A percentile compares a stretch with the other conserved stretches of the same genome.
Conservation (phyloP, 2,797 vertebrate genomes). For the Taeniopygia guttata region DNA sequence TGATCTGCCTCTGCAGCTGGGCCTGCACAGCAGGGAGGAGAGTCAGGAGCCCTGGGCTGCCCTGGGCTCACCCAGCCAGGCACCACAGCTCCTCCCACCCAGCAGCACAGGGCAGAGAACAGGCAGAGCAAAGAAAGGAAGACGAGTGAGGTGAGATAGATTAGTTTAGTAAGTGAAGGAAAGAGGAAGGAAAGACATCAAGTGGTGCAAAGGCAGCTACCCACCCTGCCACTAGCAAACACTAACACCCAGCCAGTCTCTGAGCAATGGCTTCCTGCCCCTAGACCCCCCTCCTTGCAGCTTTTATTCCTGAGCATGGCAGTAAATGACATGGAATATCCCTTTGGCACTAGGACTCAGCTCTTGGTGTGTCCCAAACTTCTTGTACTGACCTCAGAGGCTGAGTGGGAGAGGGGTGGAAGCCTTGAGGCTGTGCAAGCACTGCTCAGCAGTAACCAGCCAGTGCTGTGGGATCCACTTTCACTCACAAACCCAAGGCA, state of each 20-base stretch:
- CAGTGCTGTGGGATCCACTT: accelerated
- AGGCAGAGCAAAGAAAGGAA: background rate
- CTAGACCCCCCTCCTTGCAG: background rate
- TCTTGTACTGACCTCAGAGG: background rate
- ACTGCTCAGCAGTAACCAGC: background rate
- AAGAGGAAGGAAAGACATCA: background rate
- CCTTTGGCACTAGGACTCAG: background rate
- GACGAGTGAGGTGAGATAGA: accelerated
- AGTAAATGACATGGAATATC: accelerated
- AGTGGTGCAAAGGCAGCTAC: background rate
- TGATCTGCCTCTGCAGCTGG: slow-evolving; percentile 83
- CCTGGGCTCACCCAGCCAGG: background rate
- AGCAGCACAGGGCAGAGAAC: accelerated
- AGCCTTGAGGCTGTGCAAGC: background rate
- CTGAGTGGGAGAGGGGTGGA: background rate
- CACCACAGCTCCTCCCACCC: background rate
- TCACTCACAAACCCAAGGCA: background rate
- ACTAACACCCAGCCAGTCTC: background rate
- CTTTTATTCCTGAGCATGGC: background rate
- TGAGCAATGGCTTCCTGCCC: background rate
- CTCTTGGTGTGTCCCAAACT: background rate
- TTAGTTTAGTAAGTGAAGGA: background rate
- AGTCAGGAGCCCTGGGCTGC: background rate
- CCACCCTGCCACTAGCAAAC: background rate
- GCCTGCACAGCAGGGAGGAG: slow-evolving; percentile 69